These are phyloP conservation scores for Pogona vitticeps DNA, from an alignment of 2,113 vertebrate species.

Conservation along the genomic window DNA sequence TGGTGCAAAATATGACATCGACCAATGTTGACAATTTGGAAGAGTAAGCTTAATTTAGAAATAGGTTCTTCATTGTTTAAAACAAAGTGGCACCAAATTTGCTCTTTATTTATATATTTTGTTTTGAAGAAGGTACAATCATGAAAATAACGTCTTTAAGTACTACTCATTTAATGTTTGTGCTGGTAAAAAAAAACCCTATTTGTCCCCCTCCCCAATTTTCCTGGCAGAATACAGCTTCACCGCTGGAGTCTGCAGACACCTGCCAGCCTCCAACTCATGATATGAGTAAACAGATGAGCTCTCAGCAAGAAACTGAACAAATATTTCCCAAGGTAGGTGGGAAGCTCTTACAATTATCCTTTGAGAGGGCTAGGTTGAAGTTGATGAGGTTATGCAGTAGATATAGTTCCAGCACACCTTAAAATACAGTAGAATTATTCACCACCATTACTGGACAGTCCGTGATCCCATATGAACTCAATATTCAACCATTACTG, in stretches of 20 bases:
- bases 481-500: neutral
- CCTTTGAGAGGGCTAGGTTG: conserved; percentile 22
- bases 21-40: neutral
- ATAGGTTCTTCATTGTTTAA: neutral
- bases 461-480: neutral
- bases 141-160: neutral
- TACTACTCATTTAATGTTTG: neutral
- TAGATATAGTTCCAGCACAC: neutral
- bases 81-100: neutral
- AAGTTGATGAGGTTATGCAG: neutral
- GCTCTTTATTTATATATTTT: neutral
- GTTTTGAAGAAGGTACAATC: neutral
- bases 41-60: neutral
- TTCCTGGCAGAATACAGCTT: neutral
- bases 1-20: neutral
- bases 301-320: conserved; percentile 22
- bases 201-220: neutral
- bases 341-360: neutral
- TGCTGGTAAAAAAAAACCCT: neutral
- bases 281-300: neutral
- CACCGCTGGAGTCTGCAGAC: fast-evolving
- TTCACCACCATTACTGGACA: neutral
- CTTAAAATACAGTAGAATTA: neutral
- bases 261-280: fast-evolving
- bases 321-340: conserved; percentile 41